These are phyloP conservation scores for Dascyllus trimaculatus DNA, from an alignment of 2,113 vertebrate species.

Conservation along the genomic window DNA sequence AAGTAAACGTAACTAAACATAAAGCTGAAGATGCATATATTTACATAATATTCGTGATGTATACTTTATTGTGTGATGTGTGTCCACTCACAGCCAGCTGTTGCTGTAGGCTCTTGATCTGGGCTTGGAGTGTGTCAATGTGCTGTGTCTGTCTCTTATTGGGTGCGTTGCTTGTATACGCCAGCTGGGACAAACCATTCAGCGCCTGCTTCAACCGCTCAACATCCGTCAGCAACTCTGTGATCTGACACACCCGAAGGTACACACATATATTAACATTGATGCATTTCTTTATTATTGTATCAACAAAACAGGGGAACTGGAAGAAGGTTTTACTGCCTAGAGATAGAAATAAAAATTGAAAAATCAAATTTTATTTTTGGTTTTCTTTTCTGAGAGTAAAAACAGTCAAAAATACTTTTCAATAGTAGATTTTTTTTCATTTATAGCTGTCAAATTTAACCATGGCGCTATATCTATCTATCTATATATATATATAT, in stretches of 20 bases:
- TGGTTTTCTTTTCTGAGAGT: no score
- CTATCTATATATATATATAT: no score
- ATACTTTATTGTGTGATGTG: background rate
- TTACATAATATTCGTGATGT: background rate
- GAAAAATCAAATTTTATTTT: no score
- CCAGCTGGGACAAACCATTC: slow-evolving; percentile 93
- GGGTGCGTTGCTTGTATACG: slow-evolving; percentile 87
- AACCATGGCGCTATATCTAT: no score
- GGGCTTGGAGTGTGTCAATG: slow-evolving; percentile 90
- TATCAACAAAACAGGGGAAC: no score
- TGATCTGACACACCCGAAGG: slow-evolving; percentile 86
- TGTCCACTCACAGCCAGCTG: slow-evolving; percentile 93
- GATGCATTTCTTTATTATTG: no score
- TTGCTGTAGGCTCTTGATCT: slow-evolving; percentile 92
- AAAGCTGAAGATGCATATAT: background rate
- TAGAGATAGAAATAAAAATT: no score
- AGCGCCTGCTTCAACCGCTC: slow-evolving; percentile 94
- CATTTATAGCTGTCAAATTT: no score
- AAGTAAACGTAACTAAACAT: background rate
- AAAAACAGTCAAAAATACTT: no score
- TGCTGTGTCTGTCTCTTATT: slow-evolving; percentile 91
- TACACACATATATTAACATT: background rate
- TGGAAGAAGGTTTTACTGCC: no score
- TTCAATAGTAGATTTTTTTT: no score
- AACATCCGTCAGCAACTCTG: slow-evolving; percentile 93